phyloP scores from a whole-genome alignment of 92 coral and sea anemone genomes.

The Scolanthus callimorphus region DNA sequence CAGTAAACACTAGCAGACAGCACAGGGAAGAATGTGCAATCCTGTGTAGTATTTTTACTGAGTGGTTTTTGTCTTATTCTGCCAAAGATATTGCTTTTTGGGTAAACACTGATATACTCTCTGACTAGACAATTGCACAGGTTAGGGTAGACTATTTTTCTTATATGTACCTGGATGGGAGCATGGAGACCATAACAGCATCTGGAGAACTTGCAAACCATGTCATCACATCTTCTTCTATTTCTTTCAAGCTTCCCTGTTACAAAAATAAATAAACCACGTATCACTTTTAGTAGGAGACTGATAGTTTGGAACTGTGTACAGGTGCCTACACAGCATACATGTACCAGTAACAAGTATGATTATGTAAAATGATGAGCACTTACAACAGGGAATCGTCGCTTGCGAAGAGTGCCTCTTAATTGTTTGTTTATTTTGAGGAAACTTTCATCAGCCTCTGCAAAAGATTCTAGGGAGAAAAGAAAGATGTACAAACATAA shows the following conservation, averaged over 20 bases:
- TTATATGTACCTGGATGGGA: slow-evolving; percentile 76
- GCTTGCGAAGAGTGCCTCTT: slow-evolving; percentile 65
- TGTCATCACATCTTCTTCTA: slow-evolving; percentile 77
- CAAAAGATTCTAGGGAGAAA: slow-evolving; percentile 39
- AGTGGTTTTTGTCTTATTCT: not conserved
- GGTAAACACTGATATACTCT: too few relatives aligned
- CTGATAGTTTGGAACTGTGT: too few relatives aligned
- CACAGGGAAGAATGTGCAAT: not conserved
- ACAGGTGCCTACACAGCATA: too few relatives aligned
- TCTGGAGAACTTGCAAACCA: slow-evolving; percentile 62
- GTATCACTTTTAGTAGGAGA: too few relatives aligned
- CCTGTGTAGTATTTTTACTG: not conserved
- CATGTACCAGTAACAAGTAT: not conserved
- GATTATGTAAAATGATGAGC: not conserved
- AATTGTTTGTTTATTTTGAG: slow-evolving; percentile 71
- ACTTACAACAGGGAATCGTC: slow-evolving; percentile 74
- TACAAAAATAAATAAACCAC: not conserved
- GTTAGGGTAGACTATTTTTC: not conserved
- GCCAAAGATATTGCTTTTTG: not conserved
- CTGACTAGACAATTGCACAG: not conserved
- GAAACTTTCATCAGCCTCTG: slow-evolving; percentile 75
- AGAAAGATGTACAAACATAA: too few relatives aligned
- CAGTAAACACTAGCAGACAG: too few relatives aligned
- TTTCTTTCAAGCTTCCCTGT: slow-evolving; percentile 71
- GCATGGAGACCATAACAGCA: slow-evolving; percentile 59